Evolutionary conservation across 2,888 invertebrate genomes (phyloP).

Genomic region (Dryadula phaetusa): DNA sequence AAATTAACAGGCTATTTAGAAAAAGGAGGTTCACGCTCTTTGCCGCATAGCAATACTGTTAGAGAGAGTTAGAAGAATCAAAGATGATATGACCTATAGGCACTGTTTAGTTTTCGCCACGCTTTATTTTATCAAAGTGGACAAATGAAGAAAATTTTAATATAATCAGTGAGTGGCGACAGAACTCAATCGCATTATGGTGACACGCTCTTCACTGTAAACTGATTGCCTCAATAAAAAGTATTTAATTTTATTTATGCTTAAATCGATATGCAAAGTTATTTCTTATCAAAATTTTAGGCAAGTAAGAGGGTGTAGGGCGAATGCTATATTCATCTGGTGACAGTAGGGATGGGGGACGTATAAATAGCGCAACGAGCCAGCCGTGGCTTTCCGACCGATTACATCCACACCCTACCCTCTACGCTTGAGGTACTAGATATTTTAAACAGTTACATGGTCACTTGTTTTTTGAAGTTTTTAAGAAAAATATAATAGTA

Average conservation of each 20-base stretch:
- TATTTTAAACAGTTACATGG: slow-evolving; percentile 22
- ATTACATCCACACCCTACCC: slow-evolving; percentile 43
- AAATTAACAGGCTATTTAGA: too few species aligned
- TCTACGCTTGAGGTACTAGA: slow-evolving; percentile 26
- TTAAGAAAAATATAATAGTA: not conserved
- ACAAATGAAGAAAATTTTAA: too few species aligned
- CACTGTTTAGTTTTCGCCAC: too few species aligned
- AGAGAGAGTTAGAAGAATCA: too few species aligned
- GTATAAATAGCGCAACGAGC: slow-evolving; percentile 62
- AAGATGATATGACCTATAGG: too few species aligned
- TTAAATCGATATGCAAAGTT: not conserved
- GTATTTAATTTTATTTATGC: not conserved
- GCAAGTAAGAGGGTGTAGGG: slow-evolving; percentile 10
- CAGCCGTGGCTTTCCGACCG: slow-evolving; percentile 58
- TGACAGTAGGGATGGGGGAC: slow-evolving; percentile 46
- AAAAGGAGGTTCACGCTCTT: too few species aligned
- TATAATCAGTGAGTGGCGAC: too few species aligned
- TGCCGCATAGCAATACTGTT: too few species aligned
- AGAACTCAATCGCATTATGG: too few species aligned
- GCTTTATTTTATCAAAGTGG: too few species aligned
- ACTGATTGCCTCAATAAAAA: not conserved
- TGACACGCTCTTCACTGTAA: too few species aligned
- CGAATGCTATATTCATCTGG: slow-evolving; percentile 35
- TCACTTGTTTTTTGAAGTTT: slow-evolving; percentile 11
- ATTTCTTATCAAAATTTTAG: not conserved